phyloP scores from a whole-genome alignment of 2,888 invertebrate species.

The Cyrtodaria siliqua region DNA sequence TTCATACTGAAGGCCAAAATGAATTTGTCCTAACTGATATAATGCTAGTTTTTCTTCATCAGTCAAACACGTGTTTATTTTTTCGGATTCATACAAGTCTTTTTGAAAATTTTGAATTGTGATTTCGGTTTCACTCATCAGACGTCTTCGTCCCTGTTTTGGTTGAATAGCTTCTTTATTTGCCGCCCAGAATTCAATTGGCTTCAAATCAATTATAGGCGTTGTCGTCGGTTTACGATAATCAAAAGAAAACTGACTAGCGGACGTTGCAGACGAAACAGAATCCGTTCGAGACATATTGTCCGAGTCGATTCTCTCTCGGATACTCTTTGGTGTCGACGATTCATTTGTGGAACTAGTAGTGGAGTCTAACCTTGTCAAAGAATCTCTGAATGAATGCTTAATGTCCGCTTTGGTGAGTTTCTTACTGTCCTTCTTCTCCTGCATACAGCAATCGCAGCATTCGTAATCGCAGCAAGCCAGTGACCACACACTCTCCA shows the following conservation, averaged over 20 bases:
- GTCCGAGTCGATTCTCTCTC: constrained; percentile 82
- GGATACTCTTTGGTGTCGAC: constrained; percentile 66
- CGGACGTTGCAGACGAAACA: constrained; percentile 76
- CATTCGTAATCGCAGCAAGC: constrained; percentile 73
- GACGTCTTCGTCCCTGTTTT: constrained; percentile 75
- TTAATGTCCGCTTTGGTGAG: constrained; percentile 81
- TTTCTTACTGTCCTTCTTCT: constrained; percentile 62
- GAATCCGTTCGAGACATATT: constrained; percentile 80
- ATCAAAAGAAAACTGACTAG: constrained; percentile 70
- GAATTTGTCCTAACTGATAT: constrained; percentile 83
- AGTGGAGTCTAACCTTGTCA: constrained; percentile 72
- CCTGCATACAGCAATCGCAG: constrained; percentile 76
- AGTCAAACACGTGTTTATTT: constrained; percentile 74
- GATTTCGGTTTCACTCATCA: constrained; percentile 84
- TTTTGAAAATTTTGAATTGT: constrained; percentile 85
- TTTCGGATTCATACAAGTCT: constrained; percentile 83
- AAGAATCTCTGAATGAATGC: constrained; percentile 79
- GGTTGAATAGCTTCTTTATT: constrained; percentile 85
- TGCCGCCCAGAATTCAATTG: constrained; percentile 86
- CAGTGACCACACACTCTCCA: constrained; percentile 65
- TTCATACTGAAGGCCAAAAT: constrained; percentile 85
- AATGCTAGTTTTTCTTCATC: constrained; percentile 84
- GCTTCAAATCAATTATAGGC: constrained; percentile 85
- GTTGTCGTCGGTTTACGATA: constrained; percentile 77
- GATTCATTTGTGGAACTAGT: constrained; percentile 76